Conservation (phyloP, 2,113 vertebrate species). For the Caranx melampygus region DNA sequence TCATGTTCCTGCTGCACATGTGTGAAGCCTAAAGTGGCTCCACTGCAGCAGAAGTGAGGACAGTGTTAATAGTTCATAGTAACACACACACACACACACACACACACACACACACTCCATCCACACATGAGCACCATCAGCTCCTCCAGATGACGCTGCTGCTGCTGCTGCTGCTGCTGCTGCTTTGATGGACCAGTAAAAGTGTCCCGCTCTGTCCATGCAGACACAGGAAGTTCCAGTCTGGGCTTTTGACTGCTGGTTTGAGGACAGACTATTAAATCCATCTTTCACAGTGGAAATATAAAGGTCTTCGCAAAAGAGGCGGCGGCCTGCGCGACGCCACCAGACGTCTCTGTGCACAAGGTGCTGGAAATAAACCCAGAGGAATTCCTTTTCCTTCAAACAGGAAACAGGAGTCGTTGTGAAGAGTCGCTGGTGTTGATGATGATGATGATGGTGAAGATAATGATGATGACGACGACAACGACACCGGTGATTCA, state of each 20-base stretch:
- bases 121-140: slow-evolving; percentile 59
- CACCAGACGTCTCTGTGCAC: slow-evolving; percentile 27
- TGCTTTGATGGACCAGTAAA: slow-evolving; percentile 57
- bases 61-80: not conserved
- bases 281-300: slow-evolving; percentile 61
- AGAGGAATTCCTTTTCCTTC: not conserved
- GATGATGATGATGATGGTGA: not conserved
- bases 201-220: slow-evolving; percentile 47
- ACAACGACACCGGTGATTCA: not conserved
- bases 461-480: no score
- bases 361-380: not conserved
- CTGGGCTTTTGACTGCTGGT: slow-evolving; percentile 52
- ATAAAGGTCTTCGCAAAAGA: no score
- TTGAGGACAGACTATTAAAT: slow-evolving; percentile 66
- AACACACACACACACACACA: not conserved
- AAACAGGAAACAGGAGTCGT: not conserved
- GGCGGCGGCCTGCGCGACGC: not conserved
- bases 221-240: slow-evolving; percentile 71
- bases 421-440: no score
- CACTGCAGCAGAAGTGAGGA: not conserved
- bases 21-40: not conserved
- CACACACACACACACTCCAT: not conserved
- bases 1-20: not conserved
- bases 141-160: slow-evolving; percentile 48
- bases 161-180: not conserved